Conservation (phyloP, 2,113 vertebrate genomes). For the Sus scrofa region T2T-Sscrofa CM000812.6:271965001-271965500, state of each 20-base stretch:
- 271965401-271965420: background rate
- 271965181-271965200: background rate
- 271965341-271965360: background rate
- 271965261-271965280: background rate
- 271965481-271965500: background rate
- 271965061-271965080: background rate
- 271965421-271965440: background rate
- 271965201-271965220: background rate
- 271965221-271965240: background rate
- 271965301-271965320: background rate
- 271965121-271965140: background rate
- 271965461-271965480: background rate
- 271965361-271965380: background rate
- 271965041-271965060: background rate
- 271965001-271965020: background rate
- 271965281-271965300: accelerated
- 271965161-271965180: background rate
- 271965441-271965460: background rate
- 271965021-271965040: background rate
- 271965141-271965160: background rate
- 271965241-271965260: background rate
- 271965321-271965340: background rate
- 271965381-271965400: background rate
- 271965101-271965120: background rate
- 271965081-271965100: background rate